Percentiles rank a stretch among this genome's conserved stretches.
These are phyloP conservation scores for Galeruca laticollis DNA, from an alignment of 2,888 invertebrate species.

Conservation along the genomic window DNA sequence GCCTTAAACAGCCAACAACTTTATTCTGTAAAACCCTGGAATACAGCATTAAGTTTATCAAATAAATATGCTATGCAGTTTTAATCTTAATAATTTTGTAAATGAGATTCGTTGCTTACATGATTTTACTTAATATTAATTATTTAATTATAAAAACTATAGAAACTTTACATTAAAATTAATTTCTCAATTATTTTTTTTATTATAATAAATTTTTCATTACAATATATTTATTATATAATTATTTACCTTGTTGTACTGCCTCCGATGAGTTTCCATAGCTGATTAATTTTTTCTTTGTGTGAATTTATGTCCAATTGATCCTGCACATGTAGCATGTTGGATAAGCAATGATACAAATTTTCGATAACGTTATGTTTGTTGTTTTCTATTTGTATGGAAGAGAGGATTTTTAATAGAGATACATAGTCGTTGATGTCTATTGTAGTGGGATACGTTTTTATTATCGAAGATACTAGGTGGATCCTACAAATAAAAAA, in stretches of 20 bases:
- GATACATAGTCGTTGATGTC: constrained; percentile 59
- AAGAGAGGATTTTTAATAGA: constrained; percentile 64
- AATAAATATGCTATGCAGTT: no score
- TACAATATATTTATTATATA: no score
- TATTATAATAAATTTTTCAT: no score
- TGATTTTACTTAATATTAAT: no score
- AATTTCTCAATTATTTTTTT: no score
- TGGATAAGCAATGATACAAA: constrained; percentile 46
- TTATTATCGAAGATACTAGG: constrained; percentile 62
- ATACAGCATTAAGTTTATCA: no score
- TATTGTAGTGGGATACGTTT: constrained; percentile 65
- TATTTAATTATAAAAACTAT: no score
- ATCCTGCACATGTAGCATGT: constrained; percentile 44
- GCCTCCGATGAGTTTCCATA: constrained; percentile 50
- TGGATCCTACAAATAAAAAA: constrained; percentile 60
- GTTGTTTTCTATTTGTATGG: constrained; percentile 51
- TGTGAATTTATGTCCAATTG: constrained; percentile 10
- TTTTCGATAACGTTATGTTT: constrained; percentile 46
- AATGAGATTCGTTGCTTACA: no score
- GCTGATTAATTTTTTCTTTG: constrained; percentile 39
- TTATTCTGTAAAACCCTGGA: no score
- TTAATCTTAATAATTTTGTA: no score
- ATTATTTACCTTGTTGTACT: constrained; percentile 49
- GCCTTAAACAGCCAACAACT: no score
- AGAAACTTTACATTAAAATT: no score